Percentiles rank a stretch among this genome's conserved stretches.
Evolutionary conservation across 2,113 vertebrate species (phyloP).

Genomic region (Cochlearius cochlearius): DNA sequence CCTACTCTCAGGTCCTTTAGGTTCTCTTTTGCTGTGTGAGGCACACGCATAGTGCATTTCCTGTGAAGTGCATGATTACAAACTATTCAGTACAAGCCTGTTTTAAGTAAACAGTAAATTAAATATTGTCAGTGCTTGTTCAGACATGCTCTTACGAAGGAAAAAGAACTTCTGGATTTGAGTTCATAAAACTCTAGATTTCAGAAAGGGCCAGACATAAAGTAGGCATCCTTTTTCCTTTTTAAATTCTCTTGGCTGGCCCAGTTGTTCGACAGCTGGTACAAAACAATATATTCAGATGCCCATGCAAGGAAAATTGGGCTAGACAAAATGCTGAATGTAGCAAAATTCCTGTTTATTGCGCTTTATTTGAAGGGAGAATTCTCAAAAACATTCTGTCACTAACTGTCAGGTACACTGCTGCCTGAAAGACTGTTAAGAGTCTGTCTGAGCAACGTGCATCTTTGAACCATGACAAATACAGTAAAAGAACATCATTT

Average conservation of each 20-base stretch:
- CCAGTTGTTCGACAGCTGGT: background rate
- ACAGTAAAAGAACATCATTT: background rate
- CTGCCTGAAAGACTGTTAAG: background rate
- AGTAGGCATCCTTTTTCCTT: background rate
- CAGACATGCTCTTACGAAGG: background rate
- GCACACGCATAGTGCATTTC: constrained; percentile 40
- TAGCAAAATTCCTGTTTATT: constrained; percentile 13
- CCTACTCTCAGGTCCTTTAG: constrained; percentile 68
- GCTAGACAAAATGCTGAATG: background rate
- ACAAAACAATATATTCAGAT: background rate
- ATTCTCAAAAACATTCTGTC: background rate
- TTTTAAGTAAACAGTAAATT: constrained; percentile 74
- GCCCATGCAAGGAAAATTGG: background rate
- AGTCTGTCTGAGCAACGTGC: background rate
- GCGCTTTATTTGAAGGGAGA: background rate
- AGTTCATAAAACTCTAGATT: constrained; percentile 31
- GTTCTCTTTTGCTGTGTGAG: constrained; percentile 61
- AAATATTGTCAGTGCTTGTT: constrained; percentile 66
- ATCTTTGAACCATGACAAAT: background rate
- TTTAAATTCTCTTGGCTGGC: background rate
- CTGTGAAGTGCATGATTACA: constrained; percentile 65
- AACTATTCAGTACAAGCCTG: constrained; percentile 67
- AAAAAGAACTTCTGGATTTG: constrained; percentile 44
- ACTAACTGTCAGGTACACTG: background rate
- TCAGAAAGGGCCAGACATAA: constrained; percentile 15